Conservation (phyloP, 2,888 invertebrate genomes). For the Dyspetes luteomarginatus region DNA sequence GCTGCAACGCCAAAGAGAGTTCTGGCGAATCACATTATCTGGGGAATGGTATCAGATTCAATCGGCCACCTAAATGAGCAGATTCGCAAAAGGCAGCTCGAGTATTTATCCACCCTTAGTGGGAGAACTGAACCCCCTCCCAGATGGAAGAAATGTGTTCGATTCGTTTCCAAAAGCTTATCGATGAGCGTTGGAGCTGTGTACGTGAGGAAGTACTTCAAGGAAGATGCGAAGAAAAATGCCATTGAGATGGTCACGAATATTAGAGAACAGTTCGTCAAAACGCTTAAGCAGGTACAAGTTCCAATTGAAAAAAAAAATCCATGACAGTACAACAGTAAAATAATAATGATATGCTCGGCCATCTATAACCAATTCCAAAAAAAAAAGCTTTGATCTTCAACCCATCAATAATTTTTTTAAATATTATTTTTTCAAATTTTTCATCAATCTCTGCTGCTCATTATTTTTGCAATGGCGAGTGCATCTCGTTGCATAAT, state of each 20-base stretch:
- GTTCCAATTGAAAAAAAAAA: no score
- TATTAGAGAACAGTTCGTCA: conserved; percentile 92
- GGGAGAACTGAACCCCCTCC: conserved; percentile 94
- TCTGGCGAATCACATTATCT: conserved; percentile 96
- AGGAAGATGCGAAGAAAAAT: conserved; percentile 92
- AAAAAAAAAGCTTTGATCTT: no score
- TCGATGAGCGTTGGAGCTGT: conserved; percentile 92
- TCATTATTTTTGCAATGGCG: no score
- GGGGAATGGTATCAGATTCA: conserved; percentile 93
- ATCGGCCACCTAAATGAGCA: conserved; percentile 92
- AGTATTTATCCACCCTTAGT: conserved; percentile 91
- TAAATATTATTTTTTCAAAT: no score
- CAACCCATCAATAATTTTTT: no score
- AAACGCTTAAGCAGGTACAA: conserved; percentile 88
- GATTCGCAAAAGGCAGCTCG: conserved; percentile 90
- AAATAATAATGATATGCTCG: no score
- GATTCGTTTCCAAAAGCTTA: conserved; percentile 90
- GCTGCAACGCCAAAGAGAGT: conserved; percentile 86
- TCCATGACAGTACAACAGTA: no score
- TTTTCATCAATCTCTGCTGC: no score
- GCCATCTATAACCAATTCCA: no score
- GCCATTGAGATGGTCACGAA: conserved; percentile 95
- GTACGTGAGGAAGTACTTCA: conserved; percentile 94
- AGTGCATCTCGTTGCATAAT: no score
- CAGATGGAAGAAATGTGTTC: conserved; percentile 96